These are phyloP conservation scores for Brachyopa scutellaris DNA, from an alignment of 2,888 invertebrate genomes.

Conservation along the genomic window DNA sequence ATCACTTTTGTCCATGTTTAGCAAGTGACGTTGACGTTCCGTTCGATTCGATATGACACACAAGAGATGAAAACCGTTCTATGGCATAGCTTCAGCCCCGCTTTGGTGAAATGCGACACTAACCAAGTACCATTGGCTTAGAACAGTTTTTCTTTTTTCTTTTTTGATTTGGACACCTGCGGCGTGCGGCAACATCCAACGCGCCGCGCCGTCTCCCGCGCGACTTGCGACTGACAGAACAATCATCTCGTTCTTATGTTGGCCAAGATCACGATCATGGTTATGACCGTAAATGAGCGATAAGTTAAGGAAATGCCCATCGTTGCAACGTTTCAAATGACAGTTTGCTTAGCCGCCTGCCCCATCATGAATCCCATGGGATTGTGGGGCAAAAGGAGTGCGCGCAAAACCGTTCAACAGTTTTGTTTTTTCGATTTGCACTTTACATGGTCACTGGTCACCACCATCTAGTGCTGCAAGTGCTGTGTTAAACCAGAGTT, in stretches of 20 bases:
- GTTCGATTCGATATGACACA: slow-evolving; percentile 53
- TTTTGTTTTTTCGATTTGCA: slow-evolving; percentile 19
- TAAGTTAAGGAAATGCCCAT: slow-evolving; percentile 58
- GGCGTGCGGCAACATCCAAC: background rate
- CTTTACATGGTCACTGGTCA: slow-evolving; percentile 31
- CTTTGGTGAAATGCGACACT: slow-evolving; percentile 47
- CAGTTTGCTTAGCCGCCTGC: slow-evolving; percentile 5
- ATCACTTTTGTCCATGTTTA: slow-evolving; percentile 55
- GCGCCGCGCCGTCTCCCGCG: background rate
- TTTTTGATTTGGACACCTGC: slow-evolving; percentile 35
- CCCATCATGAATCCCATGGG: slow-evolving; percentile 16
- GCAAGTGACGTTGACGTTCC: no score
- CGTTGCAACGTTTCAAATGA: slow-evolving; percentile 48
- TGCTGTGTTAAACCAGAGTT: slow-evolving; percentile 14
- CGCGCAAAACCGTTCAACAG: slow-evolving; percentile 19
- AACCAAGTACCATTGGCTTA: slow-evolving; percentile 15
- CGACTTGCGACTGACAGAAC: slow-evolving; percentile 35
- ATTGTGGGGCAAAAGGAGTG: slow-evolving; percentile 12
- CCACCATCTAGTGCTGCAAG: slow-evolving; percentile 22
- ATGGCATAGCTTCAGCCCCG: slow-evolving; percentile 13
- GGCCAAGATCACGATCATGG: slow-evolving; percentile 68
- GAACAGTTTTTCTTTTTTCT: slow-evolving; percentile 13
- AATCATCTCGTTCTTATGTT: slow-evolving; percentile 57
- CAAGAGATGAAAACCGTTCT: slow-evolving; percentile 47
- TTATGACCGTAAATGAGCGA: slow-evolving; percentile 65